A percentile compares a stretch with the other conserved stretches of the same genome.
phyloP scores from a whole-genome alignment of 2,797 vertebrate species.

The Hypotaenidia okinawae region DNA sequence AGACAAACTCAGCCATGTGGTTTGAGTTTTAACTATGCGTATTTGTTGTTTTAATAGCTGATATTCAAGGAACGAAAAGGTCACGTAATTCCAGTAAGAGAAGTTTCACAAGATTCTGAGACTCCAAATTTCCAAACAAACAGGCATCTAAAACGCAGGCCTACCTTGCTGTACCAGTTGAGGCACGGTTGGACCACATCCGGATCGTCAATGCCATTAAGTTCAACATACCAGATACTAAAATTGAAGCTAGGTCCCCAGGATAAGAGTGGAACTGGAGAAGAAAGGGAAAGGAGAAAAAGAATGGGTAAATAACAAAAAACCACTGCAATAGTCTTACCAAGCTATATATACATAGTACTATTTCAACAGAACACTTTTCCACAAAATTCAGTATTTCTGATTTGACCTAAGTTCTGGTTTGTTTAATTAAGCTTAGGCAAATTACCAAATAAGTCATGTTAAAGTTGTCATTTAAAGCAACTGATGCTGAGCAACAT shows the following conservation, averaged over 20 bases:
- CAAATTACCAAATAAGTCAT: background rate
- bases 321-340: background rate
- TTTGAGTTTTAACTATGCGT: background rate
- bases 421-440: background rate
- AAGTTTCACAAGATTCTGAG: background rate
- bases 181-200: slow-evolving; percentile 98
- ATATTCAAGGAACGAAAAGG: slow-evolving; percentile 26
- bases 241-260: slow-evolving; percentile 99
- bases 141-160: slow-evolving; percentile 68
- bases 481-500: slow-evolving; percentile 5
- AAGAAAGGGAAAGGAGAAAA: slow-evolving; percentile 57
- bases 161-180: slow-evolving; percentile 99
- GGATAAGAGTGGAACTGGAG: slow-evolving; percentile 95
- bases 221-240: slow-evolving; percentile 99
- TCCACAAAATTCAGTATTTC: background rate
- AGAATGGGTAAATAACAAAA: background rate
- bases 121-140: background rate
- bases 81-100: background rate
- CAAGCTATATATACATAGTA: background rate
- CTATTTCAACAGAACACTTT: background rate
- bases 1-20: background rate
- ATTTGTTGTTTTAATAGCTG: slow-evolving; percentile 6
- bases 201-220: slow-evolving; percentile 97
- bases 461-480: slow-evolving; percentile 11
- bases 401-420: background rate